Conservation (phyloP, 2,113 vertebrate species). For the Fregata magnificens region DNA sequence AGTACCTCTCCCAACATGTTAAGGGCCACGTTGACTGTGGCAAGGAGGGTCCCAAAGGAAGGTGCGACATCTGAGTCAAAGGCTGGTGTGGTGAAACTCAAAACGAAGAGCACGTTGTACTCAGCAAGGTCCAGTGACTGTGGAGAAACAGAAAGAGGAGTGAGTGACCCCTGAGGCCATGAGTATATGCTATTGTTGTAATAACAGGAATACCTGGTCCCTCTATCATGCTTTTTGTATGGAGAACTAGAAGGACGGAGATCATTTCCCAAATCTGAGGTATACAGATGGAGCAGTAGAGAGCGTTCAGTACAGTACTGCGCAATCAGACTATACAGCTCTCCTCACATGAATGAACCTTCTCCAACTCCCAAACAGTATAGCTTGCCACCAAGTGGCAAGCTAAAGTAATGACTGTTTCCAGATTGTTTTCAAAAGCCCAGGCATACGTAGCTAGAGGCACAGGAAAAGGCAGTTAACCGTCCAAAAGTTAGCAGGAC, state of each 20-base stretch:
- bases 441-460: neutral
- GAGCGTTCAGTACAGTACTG: neutral
- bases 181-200: neutral
- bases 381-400: neutral
- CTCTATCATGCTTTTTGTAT: fast-evolving
- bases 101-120: conserved; percentile 89
- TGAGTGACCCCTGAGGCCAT: neutral
- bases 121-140: conserved; percentile 95
- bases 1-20: conserved; percentile 93
- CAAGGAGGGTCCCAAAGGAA: conserved; percentile 95
- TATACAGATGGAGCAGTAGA: neutral
- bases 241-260: neutral
- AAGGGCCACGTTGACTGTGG: conserved; percentile 92
- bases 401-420: neutral
- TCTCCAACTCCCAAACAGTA: neutral
- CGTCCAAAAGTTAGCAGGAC: neutral
- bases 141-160: neutral
- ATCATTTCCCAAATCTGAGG: neutral
- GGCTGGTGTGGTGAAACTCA: conserved; percentile 93
- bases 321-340: fast-evolving
- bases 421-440: neutral
- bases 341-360: neutral
- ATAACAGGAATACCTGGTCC: neutral
- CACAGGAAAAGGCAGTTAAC: neutral
- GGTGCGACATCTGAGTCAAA: conserved; percentile 94